A percentile compares a stretch with the other conserved stretches of the same genome.
phyloP scores from a whole-genome alignment of 2,888 invertebrate species.

The Ormyrus thymus region DNA sequence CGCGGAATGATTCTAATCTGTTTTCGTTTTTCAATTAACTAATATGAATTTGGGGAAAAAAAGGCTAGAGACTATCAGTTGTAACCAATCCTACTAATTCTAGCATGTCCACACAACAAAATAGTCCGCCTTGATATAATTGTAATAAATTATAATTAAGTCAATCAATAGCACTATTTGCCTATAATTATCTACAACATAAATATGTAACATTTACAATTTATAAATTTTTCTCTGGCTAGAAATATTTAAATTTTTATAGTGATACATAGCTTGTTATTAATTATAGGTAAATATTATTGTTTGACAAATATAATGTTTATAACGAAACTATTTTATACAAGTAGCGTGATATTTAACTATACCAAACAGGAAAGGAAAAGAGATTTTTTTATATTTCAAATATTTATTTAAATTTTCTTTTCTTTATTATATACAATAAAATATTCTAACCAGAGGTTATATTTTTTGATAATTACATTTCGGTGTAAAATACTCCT shows the following conservation, averaged over 20 bases:
- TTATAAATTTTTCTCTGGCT: not conserved
- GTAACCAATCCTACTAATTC: no score
- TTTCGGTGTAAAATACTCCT: not conserved
- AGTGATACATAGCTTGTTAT: not conserved
- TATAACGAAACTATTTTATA: no score
- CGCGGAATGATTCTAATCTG: no score
- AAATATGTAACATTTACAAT: slow-evolving; percentile 19
- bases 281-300: not conserved
- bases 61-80: no score
- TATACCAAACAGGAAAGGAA: not conserved
- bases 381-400: not conserved
- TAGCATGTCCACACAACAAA: no score
- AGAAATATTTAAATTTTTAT: not conserved
- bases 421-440: slow-evolving; percentile 13
- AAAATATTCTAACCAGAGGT: slow-evolving; percentile 9
- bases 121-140: no score
- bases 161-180: no score
- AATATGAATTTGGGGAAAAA: no score
- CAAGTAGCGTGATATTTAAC: no score
- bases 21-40: no score
- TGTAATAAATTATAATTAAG: no score
- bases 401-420: no score
- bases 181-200: not conserved
- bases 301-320: not conserved
- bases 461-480: not conserved